phyloP scores from a whole-genome alignment of 2,888 invertebrate genomes.

The Ypsolopha scabrella region DNA sequence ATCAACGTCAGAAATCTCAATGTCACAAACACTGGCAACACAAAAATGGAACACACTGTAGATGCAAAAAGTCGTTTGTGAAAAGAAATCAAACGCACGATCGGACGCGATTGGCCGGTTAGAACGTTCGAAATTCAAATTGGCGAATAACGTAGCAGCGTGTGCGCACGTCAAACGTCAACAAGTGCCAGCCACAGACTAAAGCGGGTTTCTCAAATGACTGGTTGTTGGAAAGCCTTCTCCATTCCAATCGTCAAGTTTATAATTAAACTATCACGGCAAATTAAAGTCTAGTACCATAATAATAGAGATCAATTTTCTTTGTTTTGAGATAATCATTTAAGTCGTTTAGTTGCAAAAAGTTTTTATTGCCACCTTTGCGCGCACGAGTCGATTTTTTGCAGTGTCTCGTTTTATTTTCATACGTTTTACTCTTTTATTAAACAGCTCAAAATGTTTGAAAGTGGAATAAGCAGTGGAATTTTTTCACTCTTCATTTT shows the following conservation, averaged over 20 bases:
- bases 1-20: slow-evolving; percentile 20
- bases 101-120: slow-evolving; percentile 52
- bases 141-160: slow-evolving; percentile 28
- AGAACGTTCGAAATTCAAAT: slow-evolving; percentile 52
- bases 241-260: slow-evolving; percentile 53
- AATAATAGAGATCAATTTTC: slow-evolving; percentile 1
- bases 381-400: slow-evolving; percentile 59
- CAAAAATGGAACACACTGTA: slow-evolving; percentile 43
- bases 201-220: slow-evolving; percentile 54
- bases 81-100: slow-evolving; percentile 50
- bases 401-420: slow-evolving; percentile 36
- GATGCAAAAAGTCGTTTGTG: slow-evolving; percentile 39
- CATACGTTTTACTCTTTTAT: slow-evolving; percentile 12
- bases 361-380: slow-evolving; percentile 43
- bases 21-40: slow-evolving; percentile 41
- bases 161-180: slow-evolving; percentile 37
- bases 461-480: not conserved
- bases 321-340: slow-evolving; percentile 8
- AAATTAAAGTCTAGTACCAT: slow-evolving; percentile 14
- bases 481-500: not conserved
- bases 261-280: slow-evolving; percentile 10
- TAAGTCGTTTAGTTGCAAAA: slow-evolving; percentile 19
- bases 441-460: slow-evolving; percentile 1
- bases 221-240: slow-evolving; percentile 46
- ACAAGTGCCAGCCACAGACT: slow-evolving; percentile 51